phyloP scores from a whole-genome alignment of 2,113 vertebrate species.

The Xenopus laevis region DNA sequence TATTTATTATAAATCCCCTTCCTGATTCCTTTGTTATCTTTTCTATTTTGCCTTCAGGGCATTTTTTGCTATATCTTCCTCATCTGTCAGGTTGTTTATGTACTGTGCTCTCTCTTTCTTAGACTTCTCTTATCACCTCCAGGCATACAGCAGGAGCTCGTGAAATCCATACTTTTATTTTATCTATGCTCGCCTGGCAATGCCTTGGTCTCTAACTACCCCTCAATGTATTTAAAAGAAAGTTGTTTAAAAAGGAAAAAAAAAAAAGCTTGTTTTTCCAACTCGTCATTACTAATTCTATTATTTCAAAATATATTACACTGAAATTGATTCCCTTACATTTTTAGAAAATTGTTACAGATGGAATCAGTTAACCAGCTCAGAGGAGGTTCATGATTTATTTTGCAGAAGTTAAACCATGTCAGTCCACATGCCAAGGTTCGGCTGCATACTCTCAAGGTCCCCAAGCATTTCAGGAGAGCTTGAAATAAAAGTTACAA shows the following conservation, averaged over 20 bases:
- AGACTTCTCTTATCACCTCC: conserved; percentile 8
- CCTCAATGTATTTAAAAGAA: neutral
- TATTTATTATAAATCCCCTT: conserved; percentile 27
- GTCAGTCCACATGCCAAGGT: too few relatives aligned
- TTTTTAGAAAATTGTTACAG: too few relatives aligned
- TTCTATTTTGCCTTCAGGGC: conserved; percentile 28
- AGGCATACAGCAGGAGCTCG: conserved; percentile 31
- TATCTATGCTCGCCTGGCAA: neutral
- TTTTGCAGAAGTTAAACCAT: too few relatives aligned
- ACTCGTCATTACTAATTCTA: too few relatives aligned
- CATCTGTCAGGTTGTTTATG: conserved; percentile 40
- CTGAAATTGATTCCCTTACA: too few relatives aligned
- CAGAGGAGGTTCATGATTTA: too few relatives aligned
- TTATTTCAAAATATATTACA: too few relatives aligned
- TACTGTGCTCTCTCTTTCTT: conserved; percentile 19
- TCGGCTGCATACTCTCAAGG: too few relatives aligned
- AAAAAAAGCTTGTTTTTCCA: too few relatives aligned
- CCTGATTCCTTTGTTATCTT: conserved; percentile 28
- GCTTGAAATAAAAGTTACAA: too few relatives aligned
- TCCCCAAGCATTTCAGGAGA: too few relatives aligned
- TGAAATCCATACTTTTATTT: conserved; percentile 22
- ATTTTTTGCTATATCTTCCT: conserved; percentile 37
- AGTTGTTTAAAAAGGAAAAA: neutral
- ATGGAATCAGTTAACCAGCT: too few relatives aligned
- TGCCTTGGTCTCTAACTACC: conserved; percentile 5